Percentiles rank a stretch among this genome's conserved stretches.
Evolutionary conservation across 1,140 invertebrate species (phyloP).

Genomic region (Pseudomyrmex gracilis): DNA sequence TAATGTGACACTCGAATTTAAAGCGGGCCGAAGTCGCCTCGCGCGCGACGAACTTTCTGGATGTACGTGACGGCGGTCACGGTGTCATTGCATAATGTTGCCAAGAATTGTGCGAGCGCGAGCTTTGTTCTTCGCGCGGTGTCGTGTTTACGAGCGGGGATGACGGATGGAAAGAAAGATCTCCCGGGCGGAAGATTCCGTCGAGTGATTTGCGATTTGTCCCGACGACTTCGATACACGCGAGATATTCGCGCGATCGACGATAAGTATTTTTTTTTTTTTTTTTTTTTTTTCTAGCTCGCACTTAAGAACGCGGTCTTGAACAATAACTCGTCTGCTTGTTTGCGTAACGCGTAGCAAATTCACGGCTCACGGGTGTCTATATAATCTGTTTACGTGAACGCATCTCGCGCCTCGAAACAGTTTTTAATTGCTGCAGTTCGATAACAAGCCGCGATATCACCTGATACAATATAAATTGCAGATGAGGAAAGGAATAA

Average conservation of each 20-base stretch:
- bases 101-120: conserved; percentile 37
- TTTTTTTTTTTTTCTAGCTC: conserved; percentile 44
- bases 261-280: conserved; percentile 39
- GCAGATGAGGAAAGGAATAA: neutral
- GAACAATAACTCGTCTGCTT: conserved; percentile 44
- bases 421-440: conserved; percentile 45
- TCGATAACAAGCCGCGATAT: conserved; percentile 53
- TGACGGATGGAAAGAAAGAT: neutral
- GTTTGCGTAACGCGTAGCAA: conserved; percentile 62
- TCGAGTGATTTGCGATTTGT: neutral
- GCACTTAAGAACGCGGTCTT: neutral
- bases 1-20: conserved; percentile 17
- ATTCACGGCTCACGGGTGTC: neutral
- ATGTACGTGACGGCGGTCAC: conserved; percentile 14
- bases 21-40: too few relatives aligned
- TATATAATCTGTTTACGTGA: conserved; percentile 70
- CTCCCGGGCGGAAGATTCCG: neutral
- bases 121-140: conserved; percentile 22
- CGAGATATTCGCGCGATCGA: neutral
- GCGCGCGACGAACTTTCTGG: neutral
- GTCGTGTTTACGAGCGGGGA: conserved; percentile 29
- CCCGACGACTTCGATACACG: too few relatives aligned
- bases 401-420: neutral
- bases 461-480: conserved; percentile 66
- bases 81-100: conserved; percentile 40